Base-by-base conservation (phyloP, 2,888 invertebrate species). In the Agriopis leucophaearia region DNA sequence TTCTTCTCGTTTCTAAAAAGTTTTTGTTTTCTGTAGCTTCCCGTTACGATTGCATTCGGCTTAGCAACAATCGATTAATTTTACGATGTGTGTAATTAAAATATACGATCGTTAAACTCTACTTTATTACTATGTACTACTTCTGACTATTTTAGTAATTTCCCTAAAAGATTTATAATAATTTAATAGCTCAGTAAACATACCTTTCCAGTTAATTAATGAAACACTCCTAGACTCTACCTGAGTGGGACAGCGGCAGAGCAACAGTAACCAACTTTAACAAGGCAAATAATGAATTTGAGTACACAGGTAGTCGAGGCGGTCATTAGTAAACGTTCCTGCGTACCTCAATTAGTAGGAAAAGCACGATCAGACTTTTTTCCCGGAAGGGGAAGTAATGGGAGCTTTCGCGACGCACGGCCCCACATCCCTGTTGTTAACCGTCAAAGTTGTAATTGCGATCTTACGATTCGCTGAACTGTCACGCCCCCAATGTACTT, bases 61-160 rank as follows among this genome's bases (percentile, higher is more conserved):
- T 87, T 87, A 83, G 81, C 82, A 81, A 81, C 83, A 83, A 83
- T 81, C 85, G 88, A 92, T 91, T 89, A 87, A 83, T 85, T 91
- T 92, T 88, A 91, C 83, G 87, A 86, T 81, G 84, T 86, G 87
- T 91, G 85, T 88, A 87, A 91, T 89, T 88, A 86, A 81, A 85
- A 85, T 78, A 70, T 74, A 79, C 75, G 73, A 73, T 72, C 66
- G 54, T 73, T 65, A 58, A 73, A 65, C 62, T 58, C 65, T 72
- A 40, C 45, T 57, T 66, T 69, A 73, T 70, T 64, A 67, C 66
- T 35, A 35, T 18, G 38, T 38, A 35, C 54, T 40, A 70, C 61
- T 64, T 63, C 50, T 8, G 27, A 55, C 55, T 55, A 18, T 52
- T 67, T 64, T 69, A 67, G 67, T 60, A 72, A 74, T 72, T 72